Base-by-base conservation (phyloP, 2,888 invertebrate species). In the Endotricha flammealis region DNA sequence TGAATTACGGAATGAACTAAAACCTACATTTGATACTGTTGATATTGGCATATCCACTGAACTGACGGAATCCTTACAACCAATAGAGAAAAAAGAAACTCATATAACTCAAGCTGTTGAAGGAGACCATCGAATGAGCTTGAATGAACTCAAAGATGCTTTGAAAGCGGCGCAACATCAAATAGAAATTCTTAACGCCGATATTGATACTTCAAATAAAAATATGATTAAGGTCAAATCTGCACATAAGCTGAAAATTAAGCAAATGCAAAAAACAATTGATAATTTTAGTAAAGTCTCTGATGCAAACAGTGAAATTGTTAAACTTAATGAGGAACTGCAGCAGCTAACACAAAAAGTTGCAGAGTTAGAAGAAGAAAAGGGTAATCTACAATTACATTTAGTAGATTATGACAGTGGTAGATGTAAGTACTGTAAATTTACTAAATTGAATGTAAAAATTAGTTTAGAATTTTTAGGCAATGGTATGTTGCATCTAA, bases 361-460 rank as follows among this genome's bases (percentile, higher is more conserved):
- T 42, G 92, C 93, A 8, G 94, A 95, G 65, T 77, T 97, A 47
- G 95, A 95, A 79, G 95, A 95, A 74, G 96, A 96, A 79, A 96
- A 96, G 82, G 95, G 95, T 58, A 95, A 95, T 80, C 90, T 96
- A 64, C 95, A 96, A 79, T 86, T 96, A 66, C 92, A 92, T 80
- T 89, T 95, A 67, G 92, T 94, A 55, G 93, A 94, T 79, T 91
- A 92, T 77, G 93, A 93, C 70, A 91, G 91, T 72, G 88, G 90
- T 56, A 88, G 91, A 89, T 83, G 91, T 89, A 86, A 78, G 81
- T 77, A 53, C n/a, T n/a, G n/a, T 44, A 27, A 28, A 16, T 29
- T 29, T 28, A 30, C n/a, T n/a, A n/a, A n/a, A n/a, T n/a, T n/a
- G n/a, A n/a, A n/a, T n/a, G n/a, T n/a, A n/a, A n/a, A n/a, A n/a